These are phyloP conservation scores for Oncorhynchus mykiss DNA, from an alignment of 2,113 vertebrate species.

Conservation along the genomic window DNA sequence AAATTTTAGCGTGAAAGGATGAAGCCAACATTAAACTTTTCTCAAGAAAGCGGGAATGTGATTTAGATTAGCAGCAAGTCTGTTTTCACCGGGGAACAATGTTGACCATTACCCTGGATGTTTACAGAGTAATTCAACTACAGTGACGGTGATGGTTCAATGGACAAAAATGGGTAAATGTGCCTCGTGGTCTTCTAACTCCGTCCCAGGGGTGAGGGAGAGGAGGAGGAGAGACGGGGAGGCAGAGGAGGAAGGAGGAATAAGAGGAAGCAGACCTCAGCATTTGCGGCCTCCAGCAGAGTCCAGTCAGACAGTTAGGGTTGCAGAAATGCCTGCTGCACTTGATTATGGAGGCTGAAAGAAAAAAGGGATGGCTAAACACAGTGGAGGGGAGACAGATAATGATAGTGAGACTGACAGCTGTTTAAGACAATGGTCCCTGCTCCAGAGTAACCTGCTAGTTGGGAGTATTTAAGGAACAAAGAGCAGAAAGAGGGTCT, in stretches of 20 bases:
- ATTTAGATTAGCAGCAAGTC: neutral
- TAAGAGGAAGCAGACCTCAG: constrained; percentile 15
- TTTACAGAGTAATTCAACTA: neutral
- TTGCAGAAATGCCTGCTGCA: constrained; percentile 1
- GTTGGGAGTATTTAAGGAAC: constrained; percentile 50
- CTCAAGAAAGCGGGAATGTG: neutral
- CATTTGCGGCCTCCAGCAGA: neutral
- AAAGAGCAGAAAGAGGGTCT: constrained; percentile 51
- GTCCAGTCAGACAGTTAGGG: constrained; percentile 1
- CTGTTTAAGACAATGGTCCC: constrained; percentile 56
- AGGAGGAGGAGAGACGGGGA: neutral
- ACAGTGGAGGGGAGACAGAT: neutral
- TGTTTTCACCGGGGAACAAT: neutral
- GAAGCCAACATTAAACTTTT: neutral
- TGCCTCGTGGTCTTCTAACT: neutral
- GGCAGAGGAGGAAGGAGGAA: neutral
- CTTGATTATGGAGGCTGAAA: constrained; percentile 18
- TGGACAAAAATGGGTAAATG: neutral
- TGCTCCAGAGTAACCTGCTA: constrained; percentile 50
- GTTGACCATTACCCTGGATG: neutral
- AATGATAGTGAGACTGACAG: constrained; percentile 35
- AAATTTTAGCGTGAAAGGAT: neutral
- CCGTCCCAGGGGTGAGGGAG: neutral
- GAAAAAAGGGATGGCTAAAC: constrained; percentile 1
- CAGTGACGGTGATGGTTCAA: constrained; percentile 2